Evolutionary conservation across 1,140 invertebrate species (phyloP), one percentile per base, ranked within the genome.

Genomic region (Neotoxoptera formosana): DNA sequence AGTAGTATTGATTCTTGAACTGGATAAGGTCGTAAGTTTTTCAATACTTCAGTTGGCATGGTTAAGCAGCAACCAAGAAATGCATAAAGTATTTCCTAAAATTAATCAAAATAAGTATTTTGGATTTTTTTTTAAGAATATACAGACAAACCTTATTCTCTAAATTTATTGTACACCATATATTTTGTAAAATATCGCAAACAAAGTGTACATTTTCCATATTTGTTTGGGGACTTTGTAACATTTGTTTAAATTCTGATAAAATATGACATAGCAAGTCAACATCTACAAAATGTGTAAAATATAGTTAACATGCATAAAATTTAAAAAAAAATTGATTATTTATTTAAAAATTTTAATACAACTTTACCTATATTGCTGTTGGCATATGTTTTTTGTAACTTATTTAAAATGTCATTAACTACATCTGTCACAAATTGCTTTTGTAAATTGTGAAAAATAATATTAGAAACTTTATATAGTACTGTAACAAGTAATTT

Each of bases 391-490:
- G 25, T 34, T 41, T 67, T 8, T n/a, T 90, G 25, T 20, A 90
- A 20, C 6, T 45, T 90, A 45, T 90, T 60, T 41, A 90, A 92
- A 83, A 51, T 21, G 36, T 51, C 90, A 92, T 92, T 83, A 17
- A 92, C 36, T 56, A 93, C 2, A 45, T 86, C 14, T 41, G 76
- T 84, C 11, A 93, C 48, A 93, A 93, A 93, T 11, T 93, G 48
- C 30, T 86, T 93, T 93, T 93, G 91, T 53, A 93, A 86, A 84
- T 93, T 17, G 45, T 93, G 91, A 21, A 86, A 93, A 14, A 93
- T 93, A 93, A 93, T 56, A 93, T 93, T 83, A 25, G 91, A 93
- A 53, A 93, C 91, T 93, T 93, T 93, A 45, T 45, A 47, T 45
- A 93, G 41, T 86, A 14, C 21, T 51, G 30, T 86, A 56, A 93